Evolutionary conservation across 2,797 vertebrate species (phyloP).

Genomic region (Holocentrus rufus): DNA sequence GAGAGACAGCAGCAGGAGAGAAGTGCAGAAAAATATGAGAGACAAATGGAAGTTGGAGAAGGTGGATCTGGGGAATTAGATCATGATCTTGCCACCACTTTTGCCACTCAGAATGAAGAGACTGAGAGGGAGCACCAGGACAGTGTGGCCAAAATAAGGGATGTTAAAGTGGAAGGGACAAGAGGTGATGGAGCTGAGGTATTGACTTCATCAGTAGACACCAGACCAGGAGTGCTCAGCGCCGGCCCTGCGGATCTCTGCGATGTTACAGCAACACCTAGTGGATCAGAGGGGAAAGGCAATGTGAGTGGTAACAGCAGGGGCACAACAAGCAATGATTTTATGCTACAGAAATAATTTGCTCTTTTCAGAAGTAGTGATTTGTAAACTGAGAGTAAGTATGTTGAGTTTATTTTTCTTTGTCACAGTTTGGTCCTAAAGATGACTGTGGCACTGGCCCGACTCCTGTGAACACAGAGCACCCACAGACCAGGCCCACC

Average conservation of each 20-base stretch:
- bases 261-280: constrained; percentile 41
- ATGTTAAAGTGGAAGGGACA: constrained; percentile 13
- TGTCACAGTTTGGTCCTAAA: constrained; percentile 40
- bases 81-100: neutral
- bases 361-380: neutral
- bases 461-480: constrained; percentile 2
- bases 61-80: neutral
- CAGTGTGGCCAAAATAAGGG: neutral
- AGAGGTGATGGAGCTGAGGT: neutral
- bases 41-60: neutral
- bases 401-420: constrained; percentile 11
- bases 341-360: neutral
- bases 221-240: neutral
- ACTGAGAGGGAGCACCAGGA: neutral
- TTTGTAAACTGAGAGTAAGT: neutral
- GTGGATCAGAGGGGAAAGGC: constrained; percentile 42
- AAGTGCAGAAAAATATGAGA: constrained; percentile 4
- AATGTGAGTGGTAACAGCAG: constrained; percentile 58
- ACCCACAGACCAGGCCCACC: constrained; percentile 8
- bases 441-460: constrained; percentile 5
- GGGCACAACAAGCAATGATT: neutral
- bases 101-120: neutral
- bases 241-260: constrained; percentile 3
- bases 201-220: constrained; percentile 7
- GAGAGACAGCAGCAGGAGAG: constrained; percentile 16